phyloP scores from a whole-genome alignment of 2,113 vertebrate species.

The Zosterops japonicus region DNA sequence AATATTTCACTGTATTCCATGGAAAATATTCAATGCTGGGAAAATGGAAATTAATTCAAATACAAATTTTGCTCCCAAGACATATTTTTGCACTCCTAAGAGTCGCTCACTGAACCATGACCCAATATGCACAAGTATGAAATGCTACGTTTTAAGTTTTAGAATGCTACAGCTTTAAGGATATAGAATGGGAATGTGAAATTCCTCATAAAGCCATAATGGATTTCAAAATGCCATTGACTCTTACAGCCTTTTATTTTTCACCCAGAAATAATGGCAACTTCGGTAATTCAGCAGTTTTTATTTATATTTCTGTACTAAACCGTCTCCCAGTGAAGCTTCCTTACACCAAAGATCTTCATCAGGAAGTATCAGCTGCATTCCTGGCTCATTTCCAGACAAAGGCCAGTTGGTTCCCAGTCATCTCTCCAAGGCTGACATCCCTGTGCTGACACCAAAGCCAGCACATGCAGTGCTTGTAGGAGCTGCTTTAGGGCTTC shows the following conservation, averaged over 20 bases:
- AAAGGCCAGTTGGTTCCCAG: neutral
- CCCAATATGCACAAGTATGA: neutral
- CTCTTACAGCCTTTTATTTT: neutral
- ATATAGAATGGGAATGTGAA: neutral
- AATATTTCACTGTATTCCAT: neutral
- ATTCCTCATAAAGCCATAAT: neutral
- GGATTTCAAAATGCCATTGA: neutral
- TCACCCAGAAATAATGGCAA: neutral
- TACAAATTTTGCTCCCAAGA: neutral
- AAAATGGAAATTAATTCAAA: neutral
- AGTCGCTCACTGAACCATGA: neutral
- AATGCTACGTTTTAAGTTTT: neutral
- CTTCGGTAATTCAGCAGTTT: neutral
- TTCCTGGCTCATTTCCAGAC: neutral
- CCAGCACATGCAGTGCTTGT: accelerated
- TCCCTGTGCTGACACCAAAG: neutral
- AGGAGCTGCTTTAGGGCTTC: neutral
- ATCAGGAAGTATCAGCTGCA: neutral
- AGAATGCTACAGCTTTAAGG: neutral
- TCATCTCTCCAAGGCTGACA: neutral
- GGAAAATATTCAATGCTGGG: neutral
- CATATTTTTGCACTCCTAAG: neutral
- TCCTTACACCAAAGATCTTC: neutral
- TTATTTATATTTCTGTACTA: neutral
- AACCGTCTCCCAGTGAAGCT: neutral